Conservation (phyloP, 2,888 invertebrate genomes). For the Philereme transversata region DNA sequence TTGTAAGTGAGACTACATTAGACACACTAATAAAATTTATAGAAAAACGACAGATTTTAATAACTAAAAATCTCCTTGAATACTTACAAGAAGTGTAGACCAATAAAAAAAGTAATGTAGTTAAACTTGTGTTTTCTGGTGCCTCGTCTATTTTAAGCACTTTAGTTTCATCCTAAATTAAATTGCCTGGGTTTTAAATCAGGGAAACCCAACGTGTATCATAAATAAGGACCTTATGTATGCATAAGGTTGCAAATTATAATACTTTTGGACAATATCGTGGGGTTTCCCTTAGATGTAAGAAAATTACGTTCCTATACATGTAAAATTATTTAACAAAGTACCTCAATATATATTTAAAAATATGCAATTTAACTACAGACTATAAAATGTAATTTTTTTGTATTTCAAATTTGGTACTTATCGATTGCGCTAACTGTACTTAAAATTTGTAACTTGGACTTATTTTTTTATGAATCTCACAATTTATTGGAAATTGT, state of each 20-base stretch:
- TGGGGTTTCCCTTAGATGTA: constrained; percentile 40
- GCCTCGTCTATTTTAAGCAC: constrained; percentile 19
- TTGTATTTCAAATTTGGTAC: constrained; percentile 4
- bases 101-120: constrained; percentile 16
- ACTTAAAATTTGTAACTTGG: constrained; percentile 21
- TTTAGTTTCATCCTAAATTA: constrained; percentile 17
- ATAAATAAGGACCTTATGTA: constrained; percentile 1
- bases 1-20: constrained; percentile 37
- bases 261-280: constrained; percentile 11
- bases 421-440: constrained; percentile 30
- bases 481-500: constrained; percentile 37
- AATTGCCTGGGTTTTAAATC: constrained; percentile 9
- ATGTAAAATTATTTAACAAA: constrained; percentile 54
- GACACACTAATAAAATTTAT: constrained; percentile 18
- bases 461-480: constrained; percentile 37
- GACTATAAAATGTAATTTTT: not conserved
- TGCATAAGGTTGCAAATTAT: constrained; percentile 14
- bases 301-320: constrained; percentile 72
- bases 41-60: not conserved
- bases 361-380: constrained; percentile 4
- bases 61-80: not conserved
- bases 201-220: constrained; percentile 3
- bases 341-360: constrained; percentile 49
- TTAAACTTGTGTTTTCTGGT: constrained; percentile 27
- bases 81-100: not conserved